A percentile compares a stretch with the other conserved stretches of the same genome.
These are phyloP conservation scores for Protosalanx chinensis DNA, from an alignment of 2,797 vertebrate species.

Conservation along the genomic window DNA sequence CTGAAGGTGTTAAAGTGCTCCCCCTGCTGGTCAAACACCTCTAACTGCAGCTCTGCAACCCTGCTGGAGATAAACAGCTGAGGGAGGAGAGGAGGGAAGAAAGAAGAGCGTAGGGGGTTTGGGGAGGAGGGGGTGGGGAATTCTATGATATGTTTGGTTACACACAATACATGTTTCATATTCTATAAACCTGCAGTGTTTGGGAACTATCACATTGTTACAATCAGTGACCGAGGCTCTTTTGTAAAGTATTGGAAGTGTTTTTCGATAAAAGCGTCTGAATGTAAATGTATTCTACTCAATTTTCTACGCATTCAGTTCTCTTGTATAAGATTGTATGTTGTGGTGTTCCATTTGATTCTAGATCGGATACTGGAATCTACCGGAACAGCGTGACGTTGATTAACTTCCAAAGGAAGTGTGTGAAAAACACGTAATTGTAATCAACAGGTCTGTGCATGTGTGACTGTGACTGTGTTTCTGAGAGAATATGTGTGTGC, in stretches of 20 bases:
- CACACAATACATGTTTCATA: too few species aligned
- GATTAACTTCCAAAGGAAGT: background rate
- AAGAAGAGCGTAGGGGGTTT: conserved; percentile 24
- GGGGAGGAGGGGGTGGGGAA: conserved; percentile 15
- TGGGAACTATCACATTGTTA: too few species aligned
- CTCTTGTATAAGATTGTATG: background rate
- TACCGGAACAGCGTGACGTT: too few species aligned
- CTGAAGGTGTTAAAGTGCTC: conserved; percentile 70
- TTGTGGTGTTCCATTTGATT: background rate
- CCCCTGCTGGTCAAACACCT: conserved; percentile 62
- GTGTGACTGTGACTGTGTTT: background rate
- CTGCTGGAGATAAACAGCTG: conserved; percentile 63
- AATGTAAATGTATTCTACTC: background rate
- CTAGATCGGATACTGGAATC: too few species aligned
- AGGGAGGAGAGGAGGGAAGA: conserved; percentile 29
- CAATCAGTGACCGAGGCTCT: too few species aligned
- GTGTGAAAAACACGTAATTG: conserved; percentile 7
- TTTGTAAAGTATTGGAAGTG: too few species aligned
- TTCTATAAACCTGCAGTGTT: too few species aligned
- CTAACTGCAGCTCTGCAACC: conserved; percentile 52
- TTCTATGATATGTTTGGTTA: too few species aligned
- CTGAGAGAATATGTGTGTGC: background rate
- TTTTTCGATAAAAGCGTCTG: too few species aligned
- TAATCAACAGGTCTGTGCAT: background rate
- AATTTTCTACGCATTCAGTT: background rate